Base-by-base conservation (phyloP, 2,797 vertebrate species). In the Gymnodraco acuticeps region DNA sequence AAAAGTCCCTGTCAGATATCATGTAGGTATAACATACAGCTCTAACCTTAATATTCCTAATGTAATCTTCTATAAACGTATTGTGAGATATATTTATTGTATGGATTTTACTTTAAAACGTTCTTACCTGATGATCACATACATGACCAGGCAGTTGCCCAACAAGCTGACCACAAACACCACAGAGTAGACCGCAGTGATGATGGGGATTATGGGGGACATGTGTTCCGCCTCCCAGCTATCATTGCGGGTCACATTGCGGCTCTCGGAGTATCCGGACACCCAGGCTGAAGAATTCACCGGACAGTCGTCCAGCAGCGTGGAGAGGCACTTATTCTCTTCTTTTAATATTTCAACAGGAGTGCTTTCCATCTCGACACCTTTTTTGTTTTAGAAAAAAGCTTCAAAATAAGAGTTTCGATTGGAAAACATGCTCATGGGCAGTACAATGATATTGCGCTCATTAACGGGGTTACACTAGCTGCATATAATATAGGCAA, bases 111-210 rank as follows among this genome's bases (percentile, higher is more conserved):
- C 27, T 20, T 1, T n/a, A 53, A 67, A 16, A 53, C 19, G 46
- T 54, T 17, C 95, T 95, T 95, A 99, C 98, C 98, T 97, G 92
- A 99, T 95, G 85, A 99, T 99, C 83, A 99, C 97, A 93, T 98
- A 99, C 97, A 99, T 99, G 81, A 99, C 98, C 83, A 99, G 94
- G 66, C 97, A 97, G 94, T 99, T 99, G 77, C 98, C 98, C 89
- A 97, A 85, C 90, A 99, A 95, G 73, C 98, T 97, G 0, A 99
- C 97, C 64, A 99, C 96, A n/a, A 99, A 99, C 82, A 99, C 97
- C 85, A 97, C 93, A 0, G 97, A 98, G 91, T 99, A 99, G 84
- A 99, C 96, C 0, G 96, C 97, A 0, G 98, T 98, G 94, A 99
- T 98, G 85, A 98, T 96, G 63, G 96, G 96, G 73, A 99, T 96